Conservation (phyloP, 2,888 invertebrate species). For the Acleris laterana region DNA sequence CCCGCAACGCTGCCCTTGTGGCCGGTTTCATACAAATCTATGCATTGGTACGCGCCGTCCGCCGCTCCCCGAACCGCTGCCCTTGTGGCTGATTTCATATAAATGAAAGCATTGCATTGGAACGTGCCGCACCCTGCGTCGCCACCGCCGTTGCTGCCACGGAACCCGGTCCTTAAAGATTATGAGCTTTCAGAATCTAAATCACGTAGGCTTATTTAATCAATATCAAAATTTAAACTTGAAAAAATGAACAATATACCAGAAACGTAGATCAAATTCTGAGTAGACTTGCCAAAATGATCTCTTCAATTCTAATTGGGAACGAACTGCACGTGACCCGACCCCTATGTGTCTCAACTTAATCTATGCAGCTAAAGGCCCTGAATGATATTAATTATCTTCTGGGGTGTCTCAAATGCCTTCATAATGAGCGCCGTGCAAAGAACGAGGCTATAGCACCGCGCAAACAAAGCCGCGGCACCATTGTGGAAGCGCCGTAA, state of each 20-base stretch:
- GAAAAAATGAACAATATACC: too few relatives aligned
- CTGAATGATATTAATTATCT: slow-evolving; percentile 51
- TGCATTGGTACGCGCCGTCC: too few relatives aligned
- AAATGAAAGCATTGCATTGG: too few relatives aligned
- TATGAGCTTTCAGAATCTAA: too few relatives aligned
- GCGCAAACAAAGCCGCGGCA: slow-evolving; percentile 31
- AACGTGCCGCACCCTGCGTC: too few relatives aligned
- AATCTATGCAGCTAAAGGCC: slow-evolving; percentile 33
- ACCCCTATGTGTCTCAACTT: slow-evolving; percentile 14
- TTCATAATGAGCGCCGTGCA: slow-evolving; percentile 48
- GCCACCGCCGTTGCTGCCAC: too few relatives aligned
- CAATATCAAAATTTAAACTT: neutral
- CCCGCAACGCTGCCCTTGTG: too few relatives aligned
- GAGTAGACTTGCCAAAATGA: neutral
- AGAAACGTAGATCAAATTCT: neutral
- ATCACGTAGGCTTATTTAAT: too few relatives aligned
- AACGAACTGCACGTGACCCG: slow-evolving; percentile 10
- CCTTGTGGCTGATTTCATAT: too few relatives aligned
- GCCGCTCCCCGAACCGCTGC: too few relatives aligned
- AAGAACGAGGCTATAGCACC: slow-evolving; percentile 31
- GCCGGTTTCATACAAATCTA: too few relatives aligned
- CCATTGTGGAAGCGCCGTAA: slow-evolving; percentile 33
- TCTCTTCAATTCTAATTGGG: neutral
- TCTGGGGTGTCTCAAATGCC: slow-evolving; percentile 47
- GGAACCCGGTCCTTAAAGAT: too few relatives aligned